These are phyloP conservation scores for Decapterus maruadsi DNA, from an alignment of 2,797 vertebrate genomes.

Conservation along the genomic window DNA sequence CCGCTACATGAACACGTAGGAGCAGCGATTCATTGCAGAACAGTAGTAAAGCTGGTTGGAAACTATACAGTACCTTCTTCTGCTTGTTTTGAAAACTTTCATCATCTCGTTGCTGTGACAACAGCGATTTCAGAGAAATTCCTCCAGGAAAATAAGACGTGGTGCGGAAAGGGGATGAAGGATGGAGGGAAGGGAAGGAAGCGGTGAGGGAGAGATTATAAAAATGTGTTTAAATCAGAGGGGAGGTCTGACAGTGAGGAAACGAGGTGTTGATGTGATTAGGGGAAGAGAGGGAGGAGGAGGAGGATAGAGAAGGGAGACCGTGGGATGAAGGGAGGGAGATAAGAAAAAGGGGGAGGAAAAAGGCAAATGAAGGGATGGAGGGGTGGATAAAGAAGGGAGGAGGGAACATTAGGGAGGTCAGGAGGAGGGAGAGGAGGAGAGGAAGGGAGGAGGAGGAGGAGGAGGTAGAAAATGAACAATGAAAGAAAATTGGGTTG, in stretches of 20 bases:
- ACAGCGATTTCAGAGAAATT: slow-evolving; percentile 60
- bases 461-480: slow-evolving; percentile 15
- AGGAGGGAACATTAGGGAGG: neutral
- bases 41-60: slow-evolving; percentile 2
- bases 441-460: too few relatives aligned
- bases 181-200: slow-evolving; percentile 13
- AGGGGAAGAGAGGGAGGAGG: slow-evolving; percentile 1
- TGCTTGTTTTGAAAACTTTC: slow-evolving; percentile 52
- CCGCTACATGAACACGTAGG: neutral
- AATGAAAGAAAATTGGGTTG: slow-evolving; percentile 5
- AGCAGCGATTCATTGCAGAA: neutral
- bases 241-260: slow-evolving; percentile 34
- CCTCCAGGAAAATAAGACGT: slow-evolving; percentile 24
- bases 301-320: neutral
- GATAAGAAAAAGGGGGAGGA: neutral
- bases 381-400: neutral
- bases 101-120: slow-evolving; percentile 72
- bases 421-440: neutral
- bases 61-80: neutral
- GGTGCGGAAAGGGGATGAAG: slow-evolving; percentile 34
- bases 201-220: slow-evolving; percentile 28
- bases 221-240: slow-evolving; percentile 29
- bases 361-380: neutral
- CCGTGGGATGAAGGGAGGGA: neutral
- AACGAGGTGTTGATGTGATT: slow-evolving; percentile 19